Conservation (phyloP, 2,888 invertebrate genomes). For the Dichetophora obliterata region DNA sequence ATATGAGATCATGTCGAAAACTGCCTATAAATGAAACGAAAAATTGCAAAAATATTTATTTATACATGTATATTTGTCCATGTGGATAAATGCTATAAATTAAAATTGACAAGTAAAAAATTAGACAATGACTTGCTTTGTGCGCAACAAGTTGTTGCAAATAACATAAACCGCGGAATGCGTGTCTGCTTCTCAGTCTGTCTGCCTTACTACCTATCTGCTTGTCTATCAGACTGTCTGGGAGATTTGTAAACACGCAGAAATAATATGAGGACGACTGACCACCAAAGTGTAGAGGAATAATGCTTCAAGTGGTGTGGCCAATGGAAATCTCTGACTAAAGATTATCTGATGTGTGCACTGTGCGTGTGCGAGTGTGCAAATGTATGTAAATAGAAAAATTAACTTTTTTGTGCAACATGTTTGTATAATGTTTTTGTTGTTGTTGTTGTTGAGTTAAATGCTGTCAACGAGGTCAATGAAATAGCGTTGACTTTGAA, state of each 20-base stretch:
- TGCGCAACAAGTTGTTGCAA: constrained; percentile 19
- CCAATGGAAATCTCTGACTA: neutral
- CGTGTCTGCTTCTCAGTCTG: neutral
- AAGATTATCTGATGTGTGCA: neutral
- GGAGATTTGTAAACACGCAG: neutral
- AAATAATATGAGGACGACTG: neutral
- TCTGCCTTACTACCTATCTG: neutral
- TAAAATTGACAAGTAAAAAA: neutral
- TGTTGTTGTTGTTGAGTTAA: constrained; percentile 5
- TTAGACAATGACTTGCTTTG: constrained; percentile 7
- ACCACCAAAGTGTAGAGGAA: neutral
- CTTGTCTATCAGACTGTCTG: neutral
- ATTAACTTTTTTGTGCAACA: constrained; percentile 2
- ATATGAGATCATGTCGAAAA: too few species aligned
- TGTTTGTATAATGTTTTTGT: neutral
- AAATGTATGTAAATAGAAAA: neutral
- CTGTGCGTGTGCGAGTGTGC: neutral
- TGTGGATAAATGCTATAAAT: neutral
- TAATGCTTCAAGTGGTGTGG: neutral
- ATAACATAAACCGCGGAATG: neutral
- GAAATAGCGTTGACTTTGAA: constrained; percentile 53
- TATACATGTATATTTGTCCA: neutral
- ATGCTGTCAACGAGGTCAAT: constrained; percentile 50
- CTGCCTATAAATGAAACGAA: neutral
- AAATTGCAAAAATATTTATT: neutral